Evolutionary conservation across 1,140 invertebrate species (phyloP).

Genomic region (Euschistus heros): DNA sequence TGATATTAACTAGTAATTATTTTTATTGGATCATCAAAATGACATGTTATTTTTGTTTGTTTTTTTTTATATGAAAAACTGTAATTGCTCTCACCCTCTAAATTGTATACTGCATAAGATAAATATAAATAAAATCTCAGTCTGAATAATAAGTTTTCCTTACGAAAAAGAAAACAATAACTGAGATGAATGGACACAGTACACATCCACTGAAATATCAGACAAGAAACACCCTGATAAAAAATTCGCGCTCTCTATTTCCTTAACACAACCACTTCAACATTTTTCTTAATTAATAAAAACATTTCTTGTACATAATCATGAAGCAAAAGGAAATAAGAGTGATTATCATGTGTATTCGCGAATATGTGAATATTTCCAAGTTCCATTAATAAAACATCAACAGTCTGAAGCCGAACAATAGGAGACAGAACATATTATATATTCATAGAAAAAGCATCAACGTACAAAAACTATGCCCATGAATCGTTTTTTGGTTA

Average conservation of each 20-base stretch:
- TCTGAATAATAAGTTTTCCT: constrained; percentile 1
- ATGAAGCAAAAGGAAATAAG: constrained; percentile 15
- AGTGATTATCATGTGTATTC: constrained; percentile 11
- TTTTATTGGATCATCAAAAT: constrained; percentile 12
- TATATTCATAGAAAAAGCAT: constrained; percentile 14
- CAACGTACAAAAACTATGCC: constrained; percentile 21
- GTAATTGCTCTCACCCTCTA: constrained; percentile 16
- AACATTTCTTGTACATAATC: background rate
- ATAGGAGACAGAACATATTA: constrained; percentile 16
- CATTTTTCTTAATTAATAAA: background rate
- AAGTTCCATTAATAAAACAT: background rate
- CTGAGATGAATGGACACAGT: constrained; percentile 14
- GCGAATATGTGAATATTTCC: constrained; percentile 10
- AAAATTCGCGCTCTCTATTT: constrained; percentile 12
- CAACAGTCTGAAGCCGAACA: constrained; percentile 4
- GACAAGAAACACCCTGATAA: constrained; percentile 18
- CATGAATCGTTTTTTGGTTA: background rate
- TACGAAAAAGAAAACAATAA: background rate
- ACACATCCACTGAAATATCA: constrained; percentile 13
- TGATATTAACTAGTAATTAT: constrained; percentile 19
- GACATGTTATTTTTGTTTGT: constrained; percentile 3
- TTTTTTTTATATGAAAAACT: background rate
- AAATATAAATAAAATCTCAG: constrained; percentile 16
- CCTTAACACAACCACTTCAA: constrained; percentile 16
- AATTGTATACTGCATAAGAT: constrained; percentile 6